Evolutionary conservation across 2,113 vertebrate genomes (phyloP).

Genomic region (Heterocephalus glaber): DNA sequence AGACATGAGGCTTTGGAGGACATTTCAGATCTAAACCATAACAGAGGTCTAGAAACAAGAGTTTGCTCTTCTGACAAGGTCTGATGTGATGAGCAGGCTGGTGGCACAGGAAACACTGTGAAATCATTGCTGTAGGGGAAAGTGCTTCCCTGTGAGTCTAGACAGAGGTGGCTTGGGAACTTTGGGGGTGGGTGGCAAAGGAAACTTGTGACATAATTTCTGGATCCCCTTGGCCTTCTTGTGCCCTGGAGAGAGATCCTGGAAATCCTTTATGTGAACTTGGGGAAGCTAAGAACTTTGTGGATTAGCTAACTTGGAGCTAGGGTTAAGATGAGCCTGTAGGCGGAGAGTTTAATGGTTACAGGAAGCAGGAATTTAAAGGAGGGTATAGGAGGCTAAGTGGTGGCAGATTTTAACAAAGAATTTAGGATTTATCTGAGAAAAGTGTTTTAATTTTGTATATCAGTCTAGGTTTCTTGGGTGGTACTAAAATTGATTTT

Average conservation of each 20-base stretch:
- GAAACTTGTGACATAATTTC: neutral
- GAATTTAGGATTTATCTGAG: neutral
- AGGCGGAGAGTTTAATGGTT: neutral
- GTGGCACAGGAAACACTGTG: rapidly evolving
- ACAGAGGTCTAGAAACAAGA: neutral
- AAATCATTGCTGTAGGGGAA: neutral
- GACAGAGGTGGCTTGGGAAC: neutral
- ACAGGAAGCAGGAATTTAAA: neutral
- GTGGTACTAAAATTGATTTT: neutral
- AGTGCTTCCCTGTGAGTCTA: too few relatives aligned
- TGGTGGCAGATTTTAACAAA: neutral
- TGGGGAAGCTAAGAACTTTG: neutral
- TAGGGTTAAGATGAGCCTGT: neutral
- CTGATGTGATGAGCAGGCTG: neutral
- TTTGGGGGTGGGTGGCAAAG: neutral
- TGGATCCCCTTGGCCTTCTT: rapidly evolving
- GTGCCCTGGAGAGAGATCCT: neutral
- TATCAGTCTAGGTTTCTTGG: neutral
- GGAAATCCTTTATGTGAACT: rapidly evolving
- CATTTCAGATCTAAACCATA: neutral
- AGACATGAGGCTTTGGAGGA: neutral
- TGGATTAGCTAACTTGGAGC: neutral
- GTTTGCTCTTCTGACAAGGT: too few relatives aligned
- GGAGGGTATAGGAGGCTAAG: neutral
- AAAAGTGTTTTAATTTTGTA: neutral